Evolutionary conservation across 2,797 vertebrate genomes (phyloP).

Genomic region (Propithecus deckenii): DNA sequence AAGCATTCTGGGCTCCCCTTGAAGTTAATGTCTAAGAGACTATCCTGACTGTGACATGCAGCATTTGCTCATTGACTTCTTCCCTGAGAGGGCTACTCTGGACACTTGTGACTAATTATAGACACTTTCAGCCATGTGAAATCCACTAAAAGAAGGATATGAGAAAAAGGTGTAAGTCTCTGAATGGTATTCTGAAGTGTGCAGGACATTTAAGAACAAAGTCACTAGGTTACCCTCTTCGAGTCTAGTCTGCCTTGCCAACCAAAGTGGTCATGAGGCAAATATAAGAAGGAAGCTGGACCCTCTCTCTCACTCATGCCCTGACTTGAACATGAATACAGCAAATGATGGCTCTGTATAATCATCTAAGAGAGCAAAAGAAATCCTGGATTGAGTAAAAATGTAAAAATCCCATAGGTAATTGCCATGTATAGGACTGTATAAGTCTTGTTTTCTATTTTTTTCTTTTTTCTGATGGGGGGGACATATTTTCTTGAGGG

Average conservation of each 20-base stretch:
- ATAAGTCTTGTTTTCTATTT: neutral
- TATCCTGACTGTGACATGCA: neutral
- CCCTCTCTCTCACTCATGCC: neutral
- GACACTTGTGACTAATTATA: slow-evolving; percentile 5
- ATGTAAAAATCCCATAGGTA: neutral
- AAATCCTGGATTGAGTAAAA: neutral
- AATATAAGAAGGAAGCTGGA: neutral
- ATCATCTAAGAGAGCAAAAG: neutral
- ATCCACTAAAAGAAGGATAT: neutral
- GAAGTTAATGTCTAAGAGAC: neutral
- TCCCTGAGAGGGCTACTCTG: neutral
- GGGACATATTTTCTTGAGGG: neutral
- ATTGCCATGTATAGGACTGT: neutral
- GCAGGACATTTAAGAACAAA: neutral
- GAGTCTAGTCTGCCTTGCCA: neutral
- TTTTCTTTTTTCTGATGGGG: neutral
- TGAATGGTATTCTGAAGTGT: neutral
- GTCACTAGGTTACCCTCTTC: neutral
- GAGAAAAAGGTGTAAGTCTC: neutral
- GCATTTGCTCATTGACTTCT: slow-evolving; percentile 3
- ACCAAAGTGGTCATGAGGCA: neutral
- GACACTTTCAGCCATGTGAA: neutral
- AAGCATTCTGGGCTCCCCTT: neutral
- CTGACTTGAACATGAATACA: neutral
- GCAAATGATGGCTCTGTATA: neutral